These are phyloP conservation scores for Musca domestica DNA, from an alignment of 1,140 invertebrate species.

Conservation along the genomic window DNA sequence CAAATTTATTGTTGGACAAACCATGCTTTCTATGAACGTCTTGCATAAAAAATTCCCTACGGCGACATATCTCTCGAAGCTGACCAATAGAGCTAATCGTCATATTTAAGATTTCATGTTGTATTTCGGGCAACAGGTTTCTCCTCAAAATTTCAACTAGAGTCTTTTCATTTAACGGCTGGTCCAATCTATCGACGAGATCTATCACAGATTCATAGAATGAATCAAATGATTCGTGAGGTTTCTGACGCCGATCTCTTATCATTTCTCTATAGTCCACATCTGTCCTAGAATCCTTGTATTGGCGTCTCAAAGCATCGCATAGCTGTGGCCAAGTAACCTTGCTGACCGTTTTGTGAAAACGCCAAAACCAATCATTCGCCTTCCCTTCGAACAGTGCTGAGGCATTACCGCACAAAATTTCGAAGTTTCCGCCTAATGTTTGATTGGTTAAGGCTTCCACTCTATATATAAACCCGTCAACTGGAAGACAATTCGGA, in stretches of 20 bases:
- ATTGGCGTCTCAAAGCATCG: background rate
- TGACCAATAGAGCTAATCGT: no score
- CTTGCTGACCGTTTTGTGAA: background rate
- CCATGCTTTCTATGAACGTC: no score
- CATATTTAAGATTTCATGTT: constrained; percentile 6
- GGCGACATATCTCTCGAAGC: background rate
- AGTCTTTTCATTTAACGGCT: no score
- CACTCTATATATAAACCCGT: no score
- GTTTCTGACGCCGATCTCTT: background rate
- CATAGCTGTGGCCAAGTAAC: constrained; percentile 6
- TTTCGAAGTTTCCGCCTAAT: constrained; percentile 11
- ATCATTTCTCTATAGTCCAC: no score
- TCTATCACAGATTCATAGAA: background rate
- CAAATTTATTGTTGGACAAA: no score
- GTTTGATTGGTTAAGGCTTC: background rate
- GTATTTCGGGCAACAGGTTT: constrained; percentile 16
- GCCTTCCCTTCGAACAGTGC: constrained; percentile 15
- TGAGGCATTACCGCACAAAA: constrained; percentile 4
- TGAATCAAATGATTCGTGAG: background rate
- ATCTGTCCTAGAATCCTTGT: no score
- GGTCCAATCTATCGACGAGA: no score
- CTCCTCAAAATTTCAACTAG: background rate
- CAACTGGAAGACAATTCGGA: background rate
- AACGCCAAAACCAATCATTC: constrained; percentile 14
- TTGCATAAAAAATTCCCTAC: background rate